Percentiles rank a stretch among this genome's conserved stretches.
Evolutionary conservation across 2,797 vertebrate genomes (phyloP).

Genomic region (Eulemur rubriventer): DNA sequence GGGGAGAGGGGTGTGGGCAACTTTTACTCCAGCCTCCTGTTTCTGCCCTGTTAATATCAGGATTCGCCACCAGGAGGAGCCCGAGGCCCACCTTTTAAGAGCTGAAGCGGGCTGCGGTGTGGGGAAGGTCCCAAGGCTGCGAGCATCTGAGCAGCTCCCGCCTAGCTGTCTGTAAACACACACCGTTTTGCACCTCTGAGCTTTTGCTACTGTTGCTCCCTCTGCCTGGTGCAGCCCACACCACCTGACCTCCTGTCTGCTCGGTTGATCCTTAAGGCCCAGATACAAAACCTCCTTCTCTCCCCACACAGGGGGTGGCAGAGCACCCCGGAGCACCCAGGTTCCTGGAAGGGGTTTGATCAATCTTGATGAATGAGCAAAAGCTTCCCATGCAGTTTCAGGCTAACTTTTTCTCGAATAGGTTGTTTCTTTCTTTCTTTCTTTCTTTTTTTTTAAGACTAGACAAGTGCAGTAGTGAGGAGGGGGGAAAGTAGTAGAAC

Average conservation of each 20-base stretch:
- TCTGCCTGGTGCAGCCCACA: neutral
- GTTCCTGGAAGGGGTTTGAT: neutral
- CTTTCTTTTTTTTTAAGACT: neutral
- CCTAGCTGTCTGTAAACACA: neutral
- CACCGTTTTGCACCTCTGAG: neutral
- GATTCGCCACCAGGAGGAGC: constrained; percentile 51
- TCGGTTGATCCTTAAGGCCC: neutral
- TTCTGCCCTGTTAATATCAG: neutral
- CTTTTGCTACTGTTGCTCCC: neutral
- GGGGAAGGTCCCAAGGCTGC: neutral
- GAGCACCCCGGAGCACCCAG: neutral
- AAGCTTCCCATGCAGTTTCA: neutral
- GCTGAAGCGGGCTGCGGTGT: no score
- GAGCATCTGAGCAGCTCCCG: neutral
- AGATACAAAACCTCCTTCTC: neutral
- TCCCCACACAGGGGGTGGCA: neutral
- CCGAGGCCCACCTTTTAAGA: neutral
- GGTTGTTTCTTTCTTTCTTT: neutral
- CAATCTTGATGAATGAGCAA: neutral
- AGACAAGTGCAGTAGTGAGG: no score
- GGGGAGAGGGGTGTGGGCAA: fast-evolving
- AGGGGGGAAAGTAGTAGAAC: no score
- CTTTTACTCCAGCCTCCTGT: neutral
- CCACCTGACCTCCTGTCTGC: neutral
- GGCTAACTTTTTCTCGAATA: neutral